A percentile compares a stretch with the other conserved stretches of the same genome.
Evolutionary conservation across 2,113 vertebrate species (phyloP).

Genomic region (Eira barbara): DNA sequence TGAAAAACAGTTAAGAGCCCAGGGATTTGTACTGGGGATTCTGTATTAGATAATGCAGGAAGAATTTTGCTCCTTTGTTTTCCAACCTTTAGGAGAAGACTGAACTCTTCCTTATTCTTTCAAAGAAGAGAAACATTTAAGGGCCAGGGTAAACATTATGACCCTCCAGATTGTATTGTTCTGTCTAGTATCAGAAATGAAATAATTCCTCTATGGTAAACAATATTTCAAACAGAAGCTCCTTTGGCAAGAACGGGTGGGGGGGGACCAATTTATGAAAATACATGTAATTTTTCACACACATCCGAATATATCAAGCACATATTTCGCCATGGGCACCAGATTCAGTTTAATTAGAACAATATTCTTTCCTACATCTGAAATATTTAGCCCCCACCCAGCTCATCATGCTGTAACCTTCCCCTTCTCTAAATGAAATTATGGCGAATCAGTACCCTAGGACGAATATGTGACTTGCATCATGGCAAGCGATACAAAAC

Average conservation of each 20-base stretch:
- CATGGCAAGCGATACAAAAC: not conserved
- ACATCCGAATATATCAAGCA: conserved; percentile 40
- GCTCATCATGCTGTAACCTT: not conserved
- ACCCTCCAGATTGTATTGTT: not conserved
- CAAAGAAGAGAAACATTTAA: not conserved
- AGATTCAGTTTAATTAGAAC: conserved; percentile 68
- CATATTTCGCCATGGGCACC: conserved; percentile 35
- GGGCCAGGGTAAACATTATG: not conserved
- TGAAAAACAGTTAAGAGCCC: conserved; percentile 9
- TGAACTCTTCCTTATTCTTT: not conserved
- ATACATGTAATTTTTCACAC: conserved; percentile 36
- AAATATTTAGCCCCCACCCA: conserved; percentile 51
- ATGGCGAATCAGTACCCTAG: not conserved
- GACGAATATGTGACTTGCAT: not conserved
- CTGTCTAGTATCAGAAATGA: not conserved
- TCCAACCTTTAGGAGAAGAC: not conserved
- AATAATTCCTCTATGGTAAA: conserved; percentile 25
- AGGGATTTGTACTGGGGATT: not conserved
- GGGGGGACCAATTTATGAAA: not conserved
- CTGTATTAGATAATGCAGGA: not conserved
- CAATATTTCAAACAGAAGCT: conserved; percentile 21
- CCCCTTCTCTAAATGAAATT: conserved; percentile 49
- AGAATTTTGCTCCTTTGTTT: not conserved
- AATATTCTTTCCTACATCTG: conserved; percentile 27
- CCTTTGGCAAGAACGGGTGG: not conserved